phyloP scores from a whole-genome alignment of 2,888 invertebrate genomes.

The Sesia apiformis region DNA sequence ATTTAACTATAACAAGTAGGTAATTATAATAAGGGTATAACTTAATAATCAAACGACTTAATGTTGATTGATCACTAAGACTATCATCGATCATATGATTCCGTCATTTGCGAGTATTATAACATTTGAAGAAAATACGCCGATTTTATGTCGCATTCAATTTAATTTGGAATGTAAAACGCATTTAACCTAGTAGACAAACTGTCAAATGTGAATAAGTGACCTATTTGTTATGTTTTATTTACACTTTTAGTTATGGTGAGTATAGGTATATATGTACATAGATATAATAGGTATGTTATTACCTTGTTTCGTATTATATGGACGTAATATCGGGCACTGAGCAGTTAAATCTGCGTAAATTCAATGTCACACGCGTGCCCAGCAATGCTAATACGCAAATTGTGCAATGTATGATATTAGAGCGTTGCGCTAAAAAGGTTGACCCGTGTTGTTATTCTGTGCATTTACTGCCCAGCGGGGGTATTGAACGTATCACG shows the following conservation, averaged over 20 bases:
- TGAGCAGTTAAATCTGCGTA: constrained; percentile 17
- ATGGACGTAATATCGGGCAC: constrained; percentile 2
- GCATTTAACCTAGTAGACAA: neutral
- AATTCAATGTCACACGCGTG: constrained; percentile 29
- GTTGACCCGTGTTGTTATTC: constrained; percentile 7
- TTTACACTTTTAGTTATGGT: neutral
- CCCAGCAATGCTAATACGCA: constrained; percentile 27
- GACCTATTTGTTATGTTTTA: neutral
- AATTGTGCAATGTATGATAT: constrained; percentile 21
- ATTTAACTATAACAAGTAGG: no score
- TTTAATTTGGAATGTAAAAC: neutral
- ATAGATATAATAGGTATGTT: neutral
- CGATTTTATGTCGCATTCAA: no score
- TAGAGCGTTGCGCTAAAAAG: neutral
- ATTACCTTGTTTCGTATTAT: neutral
- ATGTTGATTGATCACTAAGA: no score
- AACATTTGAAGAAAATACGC: no score
- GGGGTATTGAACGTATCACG: neutral
- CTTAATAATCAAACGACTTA: no score
- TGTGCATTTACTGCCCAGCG: constrained; percentile 3
- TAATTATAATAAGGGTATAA: no score
- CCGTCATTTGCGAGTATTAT: no score
- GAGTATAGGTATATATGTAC: neutral
- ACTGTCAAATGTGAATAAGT: neutral
- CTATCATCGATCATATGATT: no score